phyloP scores from a whole-genome alignment of 2,888 invertebrate species.

The Chorisops tibialis region DNA sequence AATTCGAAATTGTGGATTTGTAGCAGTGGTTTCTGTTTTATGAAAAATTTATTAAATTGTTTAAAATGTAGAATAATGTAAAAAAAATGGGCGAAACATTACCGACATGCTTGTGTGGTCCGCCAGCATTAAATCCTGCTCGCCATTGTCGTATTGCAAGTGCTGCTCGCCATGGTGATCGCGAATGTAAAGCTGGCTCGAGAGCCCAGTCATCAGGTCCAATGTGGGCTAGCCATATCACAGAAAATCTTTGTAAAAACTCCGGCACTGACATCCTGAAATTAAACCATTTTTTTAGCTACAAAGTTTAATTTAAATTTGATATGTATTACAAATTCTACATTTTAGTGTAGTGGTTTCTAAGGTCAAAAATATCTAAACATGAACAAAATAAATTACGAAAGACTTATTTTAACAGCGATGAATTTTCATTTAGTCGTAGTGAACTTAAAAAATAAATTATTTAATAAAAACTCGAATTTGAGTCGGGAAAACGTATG shows the following conservation, averaged over 20 bases:
- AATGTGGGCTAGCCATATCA: constrained; percentile 61
- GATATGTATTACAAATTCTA: too few relatives aligned
- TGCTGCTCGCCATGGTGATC: constrained; percentile 69
- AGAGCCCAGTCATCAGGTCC: constrained; percentile 69
- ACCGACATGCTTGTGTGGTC: constrained; percentile 61
- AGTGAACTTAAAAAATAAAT: too few relatives aligned
- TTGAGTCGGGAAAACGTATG: too few relatives aligned
- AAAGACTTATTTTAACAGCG: too few relatives aligned
- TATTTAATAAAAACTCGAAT: too few relatives aligned
- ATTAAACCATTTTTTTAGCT: neutral
- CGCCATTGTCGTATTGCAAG: constrained; percentile 66
- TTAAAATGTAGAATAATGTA: neutral
- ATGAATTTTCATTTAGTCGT: too few relatives aligned
- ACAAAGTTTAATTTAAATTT: neutral
- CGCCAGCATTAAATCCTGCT: constrained; percentile 68
- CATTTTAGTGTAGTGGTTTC: too few relatives aligned
- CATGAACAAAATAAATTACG: too few relatives aligned
- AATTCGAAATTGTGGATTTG: constrained; percentile 70
- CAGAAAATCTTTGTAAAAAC: constrained; percentile 37
- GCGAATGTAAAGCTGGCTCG: constrained; percentile 63
- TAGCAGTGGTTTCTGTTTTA: constrained; percentile 60
- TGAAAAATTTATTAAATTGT: constrained; percentile 1
- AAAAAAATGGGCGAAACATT: constrained; percentile 29
- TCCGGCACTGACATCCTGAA: constrained; percentile 38
- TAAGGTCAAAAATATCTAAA: too few relatives aligned